phyloP scores from a whole-genome alignment of 2,888 invertebrate species.

The Zhuqinia jingwanae region DNA sequence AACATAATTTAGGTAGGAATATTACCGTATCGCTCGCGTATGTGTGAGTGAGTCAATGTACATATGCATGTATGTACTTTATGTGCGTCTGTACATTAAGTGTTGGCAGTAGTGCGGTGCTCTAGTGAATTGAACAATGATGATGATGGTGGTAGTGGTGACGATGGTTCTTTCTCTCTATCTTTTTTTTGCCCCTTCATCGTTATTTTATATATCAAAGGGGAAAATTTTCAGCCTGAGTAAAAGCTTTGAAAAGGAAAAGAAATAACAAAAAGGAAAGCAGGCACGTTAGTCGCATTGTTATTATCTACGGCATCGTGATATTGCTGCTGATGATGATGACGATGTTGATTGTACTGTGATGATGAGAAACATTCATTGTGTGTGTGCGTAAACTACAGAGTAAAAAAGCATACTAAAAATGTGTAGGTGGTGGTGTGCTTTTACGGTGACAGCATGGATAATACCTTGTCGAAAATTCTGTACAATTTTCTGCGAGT shows the following conservation, averaged over 20 bases:
- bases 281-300: conserved; percentile 38
- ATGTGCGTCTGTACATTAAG: too few species aligned
- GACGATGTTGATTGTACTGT: too few species aligned
- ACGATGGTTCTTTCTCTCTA: too few species aligned
- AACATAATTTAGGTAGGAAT: conserved; percentile 48
- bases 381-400: conserved; percentile 2
- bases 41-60: too few species aligned
- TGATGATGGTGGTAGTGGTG: conserved; percentile 22
- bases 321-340: conserved; percentile 31
- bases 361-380: conserved; percentile 49
- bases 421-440: conserved; percentile 6
- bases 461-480: background rate
- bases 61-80: too few species aligned
- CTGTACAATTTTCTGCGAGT: background rate
- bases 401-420: conserved; percentile 26
- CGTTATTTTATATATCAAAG: conserved; percentile 44
- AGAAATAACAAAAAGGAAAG: conserved; percentile 50
- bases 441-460: background rate
- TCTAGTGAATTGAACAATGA: background rate
- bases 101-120: too few species aligned
- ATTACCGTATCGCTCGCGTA: conserved; percentile 38
- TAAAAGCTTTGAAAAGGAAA: conserved; percentile 43
- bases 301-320: conserved; percentile 20
- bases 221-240: conserved; percentile 52
- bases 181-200: background rate